Conservation (phyloP, 64 coral and sea anemone species). For the Dendronephthya gigantea region DNA sequence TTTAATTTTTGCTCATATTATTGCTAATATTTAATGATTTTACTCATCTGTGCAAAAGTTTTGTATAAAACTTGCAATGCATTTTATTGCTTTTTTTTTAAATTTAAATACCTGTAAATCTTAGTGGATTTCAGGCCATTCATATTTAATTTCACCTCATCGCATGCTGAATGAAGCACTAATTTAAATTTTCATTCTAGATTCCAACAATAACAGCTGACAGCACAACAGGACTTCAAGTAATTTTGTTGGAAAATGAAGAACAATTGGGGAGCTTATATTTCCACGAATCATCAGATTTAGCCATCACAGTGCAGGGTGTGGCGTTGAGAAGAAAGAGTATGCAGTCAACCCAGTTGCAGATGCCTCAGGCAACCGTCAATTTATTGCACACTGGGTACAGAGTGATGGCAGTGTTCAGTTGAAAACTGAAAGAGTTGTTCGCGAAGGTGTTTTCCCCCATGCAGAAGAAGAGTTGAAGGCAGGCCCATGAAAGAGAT, state of each 20-base stretch:
- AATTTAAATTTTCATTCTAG: neutral
- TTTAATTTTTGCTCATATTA: no score
- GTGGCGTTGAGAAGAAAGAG: neutral
- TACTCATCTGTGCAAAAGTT: no score
- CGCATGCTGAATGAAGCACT: neutral
- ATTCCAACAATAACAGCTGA: constrained; percentile 11
- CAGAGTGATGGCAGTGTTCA: neutral
- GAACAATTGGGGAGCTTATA: neutral
- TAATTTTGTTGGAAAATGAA: neutral
- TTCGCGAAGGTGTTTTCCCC: neutral
- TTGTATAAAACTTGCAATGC: no score
- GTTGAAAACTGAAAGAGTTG: neutral
- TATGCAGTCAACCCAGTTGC: neutral
- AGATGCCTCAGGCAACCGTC: neutral
- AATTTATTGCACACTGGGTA: constrained; percentile 4
- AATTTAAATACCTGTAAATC: no score
- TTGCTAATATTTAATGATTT: no score
- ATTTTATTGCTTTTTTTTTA: no score
- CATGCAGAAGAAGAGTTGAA: neutral
- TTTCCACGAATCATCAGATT: neutral
- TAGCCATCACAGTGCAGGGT: neutral
- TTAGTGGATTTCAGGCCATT: no score
- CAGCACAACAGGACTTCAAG: neutral
- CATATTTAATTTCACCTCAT: no score
- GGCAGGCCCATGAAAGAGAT: neutral